Base-by-base conservation (phyloP, 2,113 vertebrate genomes). In the Chaetorhynchus papuensis region DNA sequence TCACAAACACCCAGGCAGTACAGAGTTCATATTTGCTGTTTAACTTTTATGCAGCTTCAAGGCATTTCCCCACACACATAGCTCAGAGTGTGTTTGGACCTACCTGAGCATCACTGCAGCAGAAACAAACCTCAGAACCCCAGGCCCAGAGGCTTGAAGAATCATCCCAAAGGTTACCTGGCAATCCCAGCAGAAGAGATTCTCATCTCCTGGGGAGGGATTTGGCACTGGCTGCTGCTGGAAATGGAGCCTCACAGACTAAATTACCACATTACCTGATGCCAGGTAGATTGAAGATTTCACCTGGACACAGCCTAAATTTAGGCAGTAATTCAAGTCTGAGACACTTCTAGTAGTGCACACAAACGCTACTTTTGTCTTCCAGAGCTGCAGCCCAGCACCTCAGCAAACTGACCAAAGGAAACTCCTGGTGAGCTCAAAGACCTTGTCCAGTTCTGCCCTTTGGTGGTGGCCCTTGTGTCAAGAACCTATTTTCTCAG, bases 291-390 rank as follows among this genome's bases (percentile, higher is more conserved):
- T 13, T 74, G 30, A 77, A 77, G n/a, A 44, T 14, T 53, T 53
- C 24, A 80, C 28, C 26, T n/a, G 33, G 17, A 66, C 27, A 30
- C 23, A 54, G 57, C 12, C 33, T 57, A 33, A 81, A 44, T 7
- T 17, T 6, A 47, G 30, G 33, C 37, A 76, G 15, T 2, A 45
- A 64, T 37, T 41, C 15, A 52, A 68, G 17, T 6, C 53, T 5
- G 16, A 44, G 39, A 42, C 13, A 47, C 30, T 78, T 59, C 18
- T 8, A 63, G 12, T 13, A 45, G 30, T 7, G 24, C 31, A 28
- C 0, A 2, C 24, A 81, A 91, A 81, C 0, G 0, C 13, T 27
- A 4, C 24, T 65, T 19, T 53, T 69, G 37, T 15, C 11, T 26
- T n/a, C 15, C 14, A 27, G 60, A 70, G 35, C 50, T 39, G 45